Conservation (phyloP, 2,797 vertebrate genomes). For the Periparus ater region DNA sequence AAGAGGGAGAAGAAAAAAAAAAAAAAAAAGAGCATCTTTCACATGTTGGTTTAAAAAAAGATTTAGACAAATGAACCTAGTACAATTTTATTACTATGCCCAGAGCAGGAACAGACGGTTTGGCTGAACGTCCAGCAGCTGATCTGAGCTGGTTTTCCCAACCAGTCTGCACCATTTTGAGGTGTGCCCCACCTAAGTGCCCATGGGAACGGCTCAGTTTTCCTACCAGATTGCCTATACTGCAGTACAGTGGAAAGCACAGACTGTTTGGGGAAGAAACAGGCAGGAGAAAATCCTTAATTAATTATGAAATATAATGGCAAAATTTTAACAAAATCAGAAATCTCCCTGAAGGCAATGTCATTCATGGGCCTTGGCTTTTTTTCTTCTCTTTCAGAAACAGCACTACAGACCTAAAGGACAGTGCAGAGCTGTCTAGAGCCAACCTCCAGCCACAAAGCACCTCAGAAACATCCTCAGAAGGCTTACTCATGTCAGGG, state of each 20-base stretch:
- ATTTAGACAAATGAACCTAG: conserved; percentile 18
- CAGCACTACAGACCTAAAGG: background rate
- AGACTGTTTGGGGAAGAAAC: background rate
- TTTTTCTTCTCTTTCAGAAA: background rate
- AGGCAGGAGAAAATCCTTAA: background rate
- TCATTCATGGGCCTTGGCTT: background rate
- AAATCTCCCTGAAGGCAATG: background rate
- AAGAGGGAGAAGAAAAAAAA: fast-evolving
- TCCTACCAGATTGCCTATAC: background rate
- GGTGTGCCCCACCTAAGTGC: background rate
- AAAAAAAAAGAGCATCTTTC: background rate
- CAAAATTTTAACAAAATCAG: background rate
- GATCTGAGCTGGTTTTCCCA: background rate
- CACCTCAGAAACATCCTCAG: background rate
- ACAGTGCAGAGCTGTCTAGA: background rate
- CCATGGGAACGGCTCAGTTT: background rate
- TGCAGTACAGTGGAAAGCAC: background rate
- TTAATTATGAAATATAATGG: background rate
- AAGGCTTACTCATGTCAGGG: background rate
- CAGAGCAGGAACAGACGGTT: background rate
- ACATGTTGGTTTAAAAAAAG: background rate
- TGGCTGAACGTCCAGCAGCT: background rate
- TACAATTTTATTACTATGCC: background rate
- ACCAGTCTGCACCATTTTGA: background rate
- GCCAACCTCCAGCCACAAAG: background rate